Percentiles rank a stretch among this genome's conserved stretches.
Evolutionary conservation across 1,140 invertebrate genomes (phyloP).

Genomic region (Pemphigus obesinymphae): DNA sequence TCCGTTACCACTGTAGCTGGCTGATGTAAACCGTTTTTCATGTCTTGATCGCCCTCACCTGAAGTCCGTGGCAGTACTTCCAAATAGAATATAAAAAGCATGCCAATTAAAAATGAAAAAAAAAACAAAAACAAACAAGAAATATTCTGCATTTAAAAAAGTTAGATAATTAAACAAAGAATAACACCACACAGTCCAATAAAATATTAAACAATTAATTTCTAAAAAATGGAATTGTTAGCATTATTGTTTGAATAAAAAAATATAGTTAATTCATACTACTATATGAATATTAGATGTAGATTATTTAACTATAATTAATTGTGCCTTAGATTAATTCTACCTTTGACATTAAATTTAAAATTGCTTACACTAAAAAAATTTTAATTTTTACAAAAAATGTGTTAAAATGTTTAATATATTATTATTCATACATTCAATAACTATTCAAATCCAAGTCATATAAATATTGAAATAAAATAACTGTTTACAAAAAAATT

Average conservation of each 20-base stretch:
- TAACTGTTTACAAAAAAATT: no score
- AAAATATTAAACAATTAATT: background rate
- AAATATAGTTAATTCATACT: background rate
- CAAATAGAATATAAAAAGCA: conserved; percentile 42
- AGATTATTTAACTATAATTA: conserved; percentile 23
- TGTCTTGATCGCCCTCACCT: conserved; percentile 38
- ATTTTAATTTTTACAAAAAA: background rate
- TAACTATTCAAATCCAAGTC: no score
- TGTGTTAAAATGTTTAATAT: background rate
- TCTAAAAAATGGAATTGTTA: background rate
- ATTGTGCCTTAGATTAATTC: conserved; percentile 39
- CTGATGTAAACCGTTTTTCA: conserved; percentile 30
- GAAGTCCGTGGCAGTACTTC: conserved; percentile 39
- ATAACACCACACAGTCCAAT: conserved; percentile 28
- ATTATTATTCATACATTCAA: background rate
- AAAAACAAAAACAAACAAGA: conserved; percentile 34
- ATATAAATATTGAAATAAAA: no score
- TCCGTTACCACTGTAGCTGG: conserved; percentile 32
- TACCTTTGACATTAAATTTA: conserved; percentile 1
- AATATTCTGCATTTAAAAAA: conserved; percentile 35
- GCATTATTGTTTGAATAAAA: conserved; percentile 7
- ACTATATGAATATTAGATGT: background rate
- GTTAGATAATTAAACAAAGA: conserved; percentile 30
- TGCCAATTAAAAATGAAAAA: conserved; percentile 41
- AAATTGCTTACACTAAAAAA: no score